Percentiles rank a stretch among this genome's conserved stretches.
Evolutionary conservation across 2,797 vertebrate species (phyloP).

Genomic region (Thalassophryne amazonica): DNA sequence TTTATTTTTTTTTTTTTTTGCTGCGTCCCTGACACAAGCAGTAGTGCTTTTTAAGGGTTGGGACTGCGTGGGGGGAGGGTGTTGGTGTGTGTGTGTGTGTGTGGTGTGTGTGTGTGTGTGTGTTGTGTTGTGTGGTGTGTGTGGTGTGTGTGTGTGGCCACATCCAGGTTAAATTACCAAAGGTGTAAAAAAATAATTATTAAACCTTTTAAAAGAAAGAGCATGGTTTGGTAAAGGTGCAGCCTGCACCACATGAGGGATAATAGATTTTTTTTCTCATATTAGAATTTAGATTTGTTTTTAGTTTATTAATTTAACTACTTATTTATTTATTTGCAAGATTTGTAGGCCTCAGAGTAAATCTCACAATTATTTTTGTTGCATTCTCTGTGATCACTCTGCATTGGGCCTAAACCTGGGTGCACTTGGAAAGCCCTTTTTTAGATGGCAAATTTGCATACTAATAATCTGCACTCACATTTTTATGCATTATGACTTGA

Average conservation of each 20-base stretch:
- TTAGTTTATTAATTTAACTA: too few relatives aligned
- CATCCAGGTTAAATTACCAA: too few relatives aligned
- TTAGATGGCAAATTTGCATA: conserved; percentile 4
- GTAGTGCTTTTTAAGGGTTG: conserved; percentile 14
- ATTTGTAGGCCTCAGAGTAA: conserved; percentile 1
- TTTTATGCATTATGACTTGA: background rate
- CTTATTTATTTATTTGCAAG: too few relatives aligned
- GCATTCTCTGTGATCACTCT: conserved; percentile 17
- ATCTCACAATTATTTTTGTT: conserved; percentile 11
- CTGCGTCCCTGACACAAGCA: conserved; percentile 55
- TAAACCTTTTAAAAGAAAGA: too few relatives aligned
- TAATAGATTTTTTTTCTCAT: conserved; percentile 3
- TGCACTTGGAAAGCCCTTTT: conserved; percentile 36
- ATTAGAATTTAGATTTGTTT: conserved; percentile 1
- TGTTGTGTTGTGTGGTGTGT: too few relatives aligned
- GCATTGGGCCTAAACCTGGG: conserved; percentile 60
- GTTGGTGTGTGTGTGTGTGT: too few relatives aligned
- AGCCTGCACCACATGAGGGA: conserved; percentile 35
- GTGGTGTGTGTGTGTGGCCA: too few relatives aligned
- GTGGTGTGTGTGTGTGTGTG: too few relatives aligned
- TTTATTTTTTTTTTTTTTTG: conserved; percentile 27
- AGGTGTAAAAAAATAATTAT: too few relatives aligned
- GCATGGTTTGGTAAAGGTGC: conserved; percentile 40
- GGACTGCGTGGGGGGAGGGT: background rate
- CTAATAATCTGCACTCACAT: background rate